A percentile compares a stretch with the other conserved stretches of the same genome.
These are phyloP conservation scores for Megastigmus dorsalis DNA, from an alignment of 2,888 invertebrate genomes.

Conservation along the genomic window DNA sequence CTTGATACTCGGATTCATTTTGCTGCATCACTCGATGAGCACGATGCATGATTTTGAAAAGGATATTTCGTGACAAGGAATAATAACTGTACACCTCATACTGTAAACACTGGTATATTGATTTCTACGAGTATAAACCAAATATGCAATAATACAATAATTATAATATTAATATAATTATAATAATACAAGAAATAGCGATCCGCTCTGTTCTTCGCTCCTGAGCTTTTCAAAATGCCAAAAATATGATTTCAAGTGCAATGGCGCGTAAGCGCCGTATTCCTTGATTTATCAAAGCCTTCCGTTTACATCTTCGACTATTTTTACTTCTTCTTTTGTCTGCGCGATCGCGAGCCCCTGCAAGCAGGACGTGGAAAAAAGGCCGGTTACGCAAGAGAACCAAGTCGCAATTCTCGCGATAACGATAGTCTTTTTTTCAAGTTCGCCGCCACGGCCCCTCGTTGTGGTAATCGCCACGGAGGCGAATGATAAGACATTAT, in stretches of 20 bases:
- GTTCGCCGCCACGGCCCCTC: slow-evolving; percentile 11
- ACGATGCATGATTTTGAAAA: too few species aligned
- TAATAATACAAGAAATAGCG: slow-evolving; percentile 67
- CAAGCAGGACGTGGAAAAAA: slow-evolving; percentile 16
- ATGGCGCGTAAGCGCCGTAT: slow-evolving; percentile 37
- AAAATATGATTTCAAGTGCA: slow-evolving; percentile 41
- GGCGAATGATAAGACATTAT: slow-evolving; percentile 27
- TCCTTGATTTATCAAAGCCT: slow-evolving; percentile 6
- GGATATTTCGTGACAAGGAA: slow-evolving; percentile 13
- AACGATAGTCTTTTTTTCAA: slow-evolving; percentile 39
- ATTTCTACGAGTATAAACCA: slow-evolving; percentile 71
- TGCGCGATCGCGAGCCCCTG: neutral
- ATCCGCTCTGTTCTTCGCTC: slow-evolving; percentile 54
- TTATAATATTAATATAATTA: slow-evolving; percentile 62
- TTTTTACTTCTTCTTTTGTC: slow-evolving; percentile 1
- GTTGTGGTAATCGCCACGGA: slow-evolving; percentile 11
- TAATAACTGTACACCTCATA: slow-evolving; percentile 48
- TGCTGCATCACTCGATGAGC: too few species aligned
- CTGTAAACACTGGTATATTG: slow-evolving; percentile 73
- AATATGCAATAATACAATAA: slow-evolving; percentile 64
- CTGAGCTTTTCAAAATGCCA: slow-evolving; percentile 49
- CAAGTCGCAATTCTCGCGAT: slow-evolving; percentile 14
- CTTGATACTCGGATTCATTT: too few species aligned
- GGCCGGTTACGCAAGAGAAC: slow-evolving; percentile 19
- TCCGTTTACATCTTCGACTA: neutral